phyloP scores from a whole-genome alignment of 2,888 invertebrate species.

The Xestobium rufovillosum region DNA sequence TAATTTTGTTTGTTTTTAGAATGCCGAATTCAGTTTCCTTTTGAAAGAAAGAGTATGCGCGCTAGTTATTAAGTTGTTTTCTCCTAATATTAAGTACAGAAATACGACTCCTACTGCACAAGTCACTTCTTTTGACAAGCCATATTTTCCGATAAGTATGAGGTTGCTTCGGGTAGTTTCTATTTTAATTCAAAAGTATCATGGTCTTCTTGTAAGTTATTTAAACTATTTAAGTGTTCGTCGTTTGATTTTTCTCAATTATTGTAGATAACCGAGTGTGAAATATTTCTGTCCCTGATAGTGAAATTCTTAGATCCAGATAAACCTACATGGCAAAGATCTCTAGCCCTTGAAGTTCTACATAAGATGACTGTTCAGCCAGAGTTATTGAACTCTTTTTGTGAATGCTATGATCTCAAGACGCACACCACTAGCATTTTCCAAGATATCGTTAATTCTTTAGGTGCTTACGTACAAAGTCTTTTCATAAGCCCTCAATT shows the following conservation, averaged over 20 bases:
- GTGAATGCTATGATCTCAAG: constrained; percentile 92
- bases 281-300: constrained; percentile 93
- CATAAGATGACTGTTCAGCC: constrained; percentile 91
- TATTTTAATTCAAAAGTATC: constrained; percentile 88
- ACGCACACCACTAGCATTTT: constrained; percentile 89
- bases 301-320: constrained; percentile 97
- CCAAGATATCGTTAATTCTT: constrained; percentile 88
- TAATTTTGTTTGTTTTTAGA: constrained; percentile 50
- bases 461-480: constrained; percentile 91
- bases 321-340: constrained; percentile 94
- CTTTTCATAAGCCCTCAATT: constrained; percentile 70
- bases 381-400: constrained; percentile 80
- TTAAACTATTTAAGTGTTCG: not conserved
- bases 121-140: constrained; percentile 70
- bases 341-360: constrained; percentile 89
- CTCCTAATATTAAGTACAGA: constrained; percentile 96
- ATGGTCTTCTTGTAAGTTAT: constrained; percentile 73
- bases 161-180: constrained; percentile 87
- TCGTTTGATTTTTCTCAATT: constrained; percentile 14
- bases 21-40: constrained; percentile 88
- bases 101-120: constrained; percentile 49
- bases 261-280: constrained; percentile 87
- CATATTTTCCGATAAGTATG: constrained; percentile 96
- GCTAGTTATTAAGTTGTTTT: constrained; percentile 95
- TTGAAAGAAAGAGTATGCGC: constrained; percentile 97